phyloP scores from a whole-genome alignment of 2,888 invertebrate genomes.

The Drosophila meridionalis region DNA sequence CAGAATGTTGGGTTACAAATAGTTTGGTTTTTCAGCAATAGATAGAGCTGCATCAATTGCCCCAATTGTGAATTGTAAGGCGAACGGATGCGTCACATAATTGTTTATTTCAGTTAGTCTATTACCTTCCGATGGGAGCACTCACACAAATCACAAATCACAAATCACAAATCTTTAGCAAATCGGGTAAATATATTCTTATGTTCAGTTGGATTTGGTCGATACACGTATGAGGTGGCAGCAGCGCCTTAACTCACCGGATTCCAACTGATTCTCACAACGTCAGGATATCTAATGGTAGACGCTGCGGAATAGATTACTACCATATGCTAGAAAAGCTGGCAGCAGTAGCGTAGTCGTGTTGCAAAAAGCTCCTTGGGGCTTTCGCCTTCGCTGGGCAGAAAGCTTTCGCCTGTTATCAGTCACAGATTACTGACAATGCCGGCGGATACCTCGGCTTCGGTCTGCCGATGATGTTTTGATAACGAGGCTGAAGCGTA shows the following conservation, averaged over 20 bases:
- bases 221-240: slow-evolving; percentile 32
- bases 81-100: slow-evolving; percentile 3
- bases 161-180: too few species aligned
- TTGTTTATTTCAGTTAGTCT: not conserved
- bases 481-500: slow-evolving; percentile 62
- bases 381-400: slow-evolving; percentile 33
- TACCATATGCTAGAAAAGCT: slow-evolving; percentile 72
- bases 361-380: slow-evolving; percentile 51
- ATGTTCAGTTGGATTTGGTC: slow-evolving; percentile 7
- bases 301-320: slow-evolving; percentile 58
- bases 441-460: slow-evolving; percentile 22
- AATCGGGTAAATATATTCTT: not conserved
- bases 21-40: not conserved
- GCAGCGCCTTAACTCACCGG: slow-evolving; percentile 16
- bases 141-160: too few species aligned
- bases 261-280: slow-evolving; percentile 67
- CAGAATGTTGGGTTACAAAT: not conserved
- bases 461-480: slow-evolving; percentile 30
- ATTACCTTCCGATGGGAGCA: not conserved
- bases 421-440: slow-evolving; percentile 47
- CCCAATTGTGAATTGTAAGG: not conserved
- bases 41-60: not conserved
- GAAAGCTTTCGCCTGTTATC: slow-evolving; percentile 65
- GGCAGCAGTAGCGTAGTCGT: slow-evolving; percentile 23
- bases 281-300: slow-evolving; percentile 77